Base-by-base conservation (phyloP, 1,140 invertebrate genomes). In the Rhopalosiphum padi region DNA sequence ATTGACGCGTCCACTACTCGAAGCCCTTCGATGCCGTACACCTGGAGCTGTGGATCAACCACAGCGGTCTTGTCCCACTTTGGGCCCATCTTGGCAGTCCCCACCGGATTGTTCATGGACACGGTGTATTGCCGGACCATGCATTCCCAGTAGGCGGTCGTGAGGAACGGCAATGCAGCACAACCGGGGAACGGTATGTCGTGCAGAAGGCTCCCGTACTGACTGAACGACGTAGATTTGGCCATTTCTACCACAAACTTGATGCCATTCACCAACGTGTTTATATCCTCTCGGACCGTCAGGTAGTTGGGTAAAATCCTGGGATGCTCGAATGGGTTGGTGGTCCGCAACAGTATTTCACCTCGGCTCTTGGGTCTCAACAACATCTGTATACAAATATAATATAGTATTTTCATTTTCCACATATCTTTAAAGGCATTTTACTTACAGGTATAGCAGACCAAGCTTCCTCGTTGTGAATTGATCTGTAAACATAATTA, bases 281-380 rank as follows among this genome's bases (percentile, higher is more conserved):
- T 97, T 94, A 98, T 96, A 94, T 99, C 98, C n/a, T 96, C 96
- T 2, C 97, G 97, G 93, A 98, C 97, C 11, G 96, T 96, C 94
- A 99, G 97, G 94, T 99, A 99, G 95, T 98, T 99, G 0, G 99
- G 98, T 95, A 99, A 97, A 91, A 99, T 98, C 30, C 98, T 96
- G 0, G 99, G 99, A 95, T 98, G 97, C 94, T 98, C 97, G 94
- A 97, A 97, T 0, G 99, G 99, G 95, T 99, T 98, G n/a, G 96
- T 96, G 92, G 97, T 98, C 18, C 97, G 95, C 8, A 99, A 95
- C 94, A 97, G 97, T 30, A 99, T 97, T 30, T 96, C 96, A 1
- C 98, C 98, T 94, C 96, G 96, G 94, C 97, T 98, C 93, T 95
- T 95, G 1, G 96, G 96, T 37, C 94, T 98, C 82, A 98, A 96